These are phyloP conservation scores for Drosophila quadrilineata DNA, from an alignment of 1,140 invertebrate species.

Conservation along the genomic window DNA sequence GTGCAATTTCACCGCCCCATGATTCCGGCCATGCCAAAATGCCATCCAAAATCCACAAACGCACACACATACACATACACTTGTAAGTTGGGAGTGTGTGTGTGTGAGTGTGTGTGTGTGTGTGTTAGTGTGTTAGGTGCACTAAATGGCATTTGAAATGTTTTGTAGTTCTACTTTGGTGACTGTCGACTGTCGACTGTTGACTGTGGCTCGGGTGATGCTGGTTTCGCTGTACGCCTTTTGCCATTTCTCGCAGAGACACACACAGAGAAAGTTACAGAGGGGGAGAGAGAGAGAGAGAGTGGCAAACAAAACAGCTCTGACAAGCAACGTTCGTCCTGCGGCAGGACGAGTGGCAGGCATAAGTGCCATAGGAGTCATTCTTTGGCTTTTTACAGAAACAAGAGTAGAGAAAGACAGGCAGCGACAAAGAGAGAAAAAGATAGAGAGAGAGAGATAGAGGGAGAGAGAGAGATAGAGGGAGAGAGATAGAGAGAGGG, in stretches of 20 bases:
- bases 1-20: conserved; percentile 45
- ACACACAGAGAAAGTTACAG: no score
- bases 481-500: no score
- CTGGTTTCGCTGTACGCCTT: conserved; percentile 47
- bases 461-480: no score
- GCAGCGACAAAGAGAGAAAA: no score
- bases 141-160: conserved; percentile 55
- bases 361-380: conserved; percentile 7
- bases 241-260: conserved; percentile 40
- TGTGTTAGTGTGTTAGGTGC: conserved; percentile 29
- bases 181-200: conserved; percentile 20
- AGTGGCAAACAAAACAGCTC: conserved; percentile 10
- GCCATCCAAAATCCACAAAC: conserved; percentile 20
- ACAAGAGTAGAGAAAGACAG: conserved; percentile 4
- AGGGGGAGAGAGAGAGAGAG: no score
- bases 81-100: neutral
- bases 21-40: conserved; percentile 30
- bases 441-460: no score
- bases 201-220: conserved; percentile 21
- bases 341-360: neutral
- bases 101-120: neutral
- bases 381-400: conserved; percentile 5
- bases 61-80: conserved; percentile 6
- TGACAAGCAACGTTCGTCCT: conserved; percentile 33
- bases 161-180: conserved; percentile 45